These are phyloP conservation scores for Fregata magnificens DNA, from an alignment of 2,113 vertebrate species.

Conservation along the genomic window DNA sequence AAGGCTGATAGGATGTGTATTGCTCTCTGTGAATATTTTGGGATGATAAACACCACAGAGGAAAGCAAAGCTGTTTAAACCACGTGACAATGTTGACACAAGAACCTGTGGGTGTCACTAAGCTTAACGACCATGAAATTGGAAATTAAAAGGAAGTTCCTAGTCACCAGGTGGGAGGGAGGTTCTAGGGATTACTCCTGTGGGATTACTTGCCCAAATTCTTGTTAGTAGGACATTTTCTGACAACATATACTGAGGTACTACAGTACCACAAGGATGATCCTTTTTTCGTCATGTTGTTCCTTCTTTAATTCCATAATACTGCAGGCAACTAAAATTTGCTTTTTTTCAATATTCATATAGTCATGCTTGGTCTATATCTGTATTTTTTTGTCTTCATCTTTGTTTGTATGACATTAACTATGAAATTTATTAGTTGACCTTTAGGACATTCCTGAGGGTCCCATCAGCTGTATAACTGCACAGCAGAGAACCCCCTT, in stretches of 20 bases:
- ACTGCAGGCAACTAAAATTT: neutral
- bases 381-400: neutral
- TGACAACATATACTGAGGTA: neutral
- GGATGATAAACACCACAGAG: neutral
- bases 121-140: neutral
- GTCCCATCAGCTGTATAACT: neutral
- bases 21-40: neutral
- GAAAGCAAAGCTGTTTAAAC: neutral
- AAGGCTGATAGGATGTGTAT: neutral
- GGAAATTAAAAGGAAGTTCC: neutral
- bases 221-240: neutral
- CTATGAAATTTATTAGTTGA: neutral
- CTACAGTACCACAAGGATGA: neutral
- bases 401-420: neutral
- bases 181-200: neutral
- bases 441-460: neutral
- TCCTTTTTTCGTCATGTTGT: neutral
- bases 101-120: neutral
- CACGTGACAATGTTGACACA: neutral
- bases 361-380: neutral
- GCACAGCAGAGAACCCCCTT: neutral
- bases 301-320: neutral
- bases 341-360: neutral
- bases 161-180: neutral
- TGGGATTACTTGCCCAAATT: neutral